Evolutionary conservation across 2,797 vertebrate genomes (phyloP).

Genomic region (Thalassophryne amazonica): DNA sequence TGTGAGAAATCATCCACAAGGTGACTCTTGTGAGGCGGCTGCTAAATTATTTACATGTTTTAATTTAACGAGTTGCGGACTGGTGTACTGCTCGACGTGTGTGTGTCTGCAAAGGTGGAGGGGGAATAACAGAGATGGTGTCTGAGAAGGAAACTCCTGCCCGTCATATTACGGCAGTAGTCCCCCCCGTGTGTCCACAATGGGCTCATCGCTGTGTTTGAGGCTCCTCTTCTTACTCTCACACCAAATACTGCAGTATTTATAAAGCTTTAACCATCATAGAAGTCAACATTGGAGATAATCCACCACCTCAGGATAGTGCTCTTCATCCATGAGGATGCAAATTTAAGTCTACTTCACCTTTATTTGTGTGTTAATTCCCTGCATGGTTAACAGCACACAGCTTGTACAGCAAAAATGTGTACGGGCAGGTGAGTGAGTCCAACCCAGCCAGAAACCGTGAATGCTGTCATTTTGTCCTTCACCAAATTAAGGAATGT

Average conservation of each 20-base stretch:
- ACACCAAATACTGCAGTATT: neutral
- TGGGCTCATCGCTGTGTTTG: conserved; percentile 15
- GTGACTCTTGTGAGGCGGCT: conserved; percentile 54
- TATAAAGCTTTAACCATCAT: too few species aligned
- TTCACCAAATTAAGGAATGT: too few species aligned
- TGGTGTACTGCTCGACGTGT: conserved; percentile 8
- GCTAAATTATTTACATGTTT: conserved; percentile 62
- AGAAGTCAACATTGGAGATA: too few species aligned
- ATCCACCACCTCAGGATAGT: neutral
- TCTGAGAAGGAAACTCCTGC: conserved; percentile 35
- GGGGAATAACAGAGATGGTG: conserved; percentile 22
- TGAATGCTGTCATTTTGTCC: too few species aligned
- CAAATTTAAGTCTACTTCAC: neutral
- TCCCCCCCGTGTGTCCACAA: conserved; percentile 69
- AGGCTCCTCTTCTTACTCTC: neutral
- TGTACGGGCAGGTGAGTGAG: too few species aligned
- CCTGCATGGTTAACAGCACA: too few species aligned
- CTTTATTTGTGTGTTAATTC: neutral
- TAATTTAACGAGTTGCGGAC: conserved; percentile 44
- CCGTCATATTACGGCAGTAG: conserved; percentile 60
- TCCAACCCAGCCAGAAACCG: too few species aligned
- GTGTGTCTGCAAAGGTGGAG: conserved; percentile 48
- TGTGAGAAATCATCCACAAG: conserved; percentile 55
- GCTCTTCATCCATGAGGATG: neutral
- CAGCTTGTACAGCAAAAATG: too few species aligned